Percentiles rank a stretch among this genome's conserved stretches.
These are phyloP conservation scores for Palythoa grandis DNA, from an alignment of 92 coral and sea anemone species.

Conservation along the genomic window DNA sequence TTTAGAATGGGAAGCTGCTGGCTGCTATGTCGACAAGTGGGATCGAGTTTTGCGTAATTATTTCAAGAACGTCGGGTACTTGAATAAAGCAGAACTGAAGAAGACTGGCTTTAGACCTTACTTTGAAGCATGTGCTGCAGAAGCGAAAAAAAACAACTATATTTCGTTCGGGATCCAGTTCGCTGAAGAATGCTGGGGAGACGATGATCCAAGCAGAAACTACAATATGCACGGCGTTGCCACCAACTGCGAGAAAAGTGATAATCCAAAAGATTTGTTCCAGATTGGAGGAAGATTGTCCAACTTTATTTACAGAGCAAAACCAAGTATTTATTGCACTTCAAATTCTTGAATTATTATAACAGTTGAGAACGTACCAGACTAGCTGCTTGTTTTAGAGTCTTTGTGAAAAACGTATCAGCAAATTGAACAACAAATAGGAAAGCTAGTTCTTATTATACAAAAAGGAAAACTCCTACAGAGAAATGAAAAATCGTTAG, in stretches of 20 bases:
- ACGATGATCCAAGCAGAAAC: constrained; percentile 12
- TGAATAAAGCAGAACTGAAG: constrained; percentile 7
- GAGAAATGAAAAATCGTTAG: not conserved
- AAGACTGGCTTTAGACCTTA: constrained; percentile 14
- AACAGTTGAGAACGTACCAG: not conserved
- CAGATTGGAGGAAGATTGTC: constrained; percentile 16
- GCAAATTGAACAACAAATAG: too few species aligned
- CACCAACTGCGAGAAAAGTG: constrained; percentile 12
- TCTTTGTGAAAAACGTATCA: too few species aligned
- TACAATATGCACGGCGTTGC: constrained; percentile 15
- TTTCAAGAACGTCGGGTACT: not conserved
- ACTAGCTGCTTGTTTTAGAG: not conserved
- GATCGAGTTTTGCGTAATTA: constrained; percentile 10
- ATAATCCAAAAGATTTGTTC: constrained; percentile 2
- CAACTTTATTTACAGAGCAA: constrained; percentile 26
- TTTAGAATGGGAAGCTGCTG: constrained; percentile 24
- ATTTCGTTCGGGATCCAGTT: not conserved
- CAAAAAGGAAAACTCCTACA: not conserved
- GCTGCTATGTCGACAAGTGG: constrained; percentile 3
- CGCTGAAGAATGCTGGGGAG: constrained; percentile 18
- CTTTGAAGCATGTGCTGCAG: constrained; percentile 15
- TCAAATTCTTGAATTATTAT: not conserved
- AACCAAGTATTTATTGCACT: constrained; percentile 11
- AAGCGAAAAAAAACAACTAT: constrained; percentile 9
- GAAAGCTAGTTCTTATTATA: too few species aligned